Percentiles rank a stretch among this genome's conserved stretches.
These are phyloP conservation scores for Manacus vitellinus DNA, from an alignment of 2,113 vertebrate species.

Conservation along the genomic window DNA sequence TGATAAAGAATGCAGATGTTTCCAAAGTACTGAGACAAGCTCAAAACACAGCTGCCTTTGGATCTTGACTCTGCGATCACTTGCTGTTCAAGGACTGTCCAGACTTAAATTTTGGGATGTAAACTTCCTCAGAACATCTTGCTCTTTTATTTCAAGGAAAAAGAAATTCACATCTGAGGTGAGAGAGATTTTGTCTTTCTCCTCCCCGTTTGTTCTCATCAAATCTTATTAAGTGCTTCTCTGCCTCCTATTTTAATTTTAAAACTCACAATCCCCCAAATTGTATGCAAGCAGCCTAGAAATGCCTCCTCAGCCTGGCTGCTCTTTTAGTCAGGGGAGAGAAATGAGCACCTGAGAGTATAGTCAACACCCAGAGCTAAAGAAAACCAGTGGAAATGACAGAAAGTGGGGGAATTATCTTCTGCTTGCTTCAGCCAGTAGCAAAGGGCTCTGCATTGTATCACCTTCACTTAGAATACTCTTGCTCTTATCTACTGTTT, in stretches of 20 bases:
- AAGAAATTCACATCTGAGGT: constrained; percentile 15
- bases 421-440: neutral
- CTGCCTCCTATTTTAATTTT: constrained; percentile 14
- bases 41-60: constrained; percentile 41
- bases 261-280: neutral
- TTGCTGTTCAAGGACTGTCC: constrained; percentile 59
- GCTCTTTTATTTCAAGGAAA: constrained; percentile 35
- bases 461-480: neutral
- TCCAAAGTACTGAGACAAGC: constrained; percentile 57
- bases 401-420: neutral
- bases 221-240: neutral
- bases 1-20: constrained; percentile 65
- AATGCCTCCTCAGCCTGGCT: neutral
- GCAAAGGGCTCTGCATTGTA: neutral
- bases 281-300: neutral
- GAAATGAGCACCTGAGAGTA: neutral
- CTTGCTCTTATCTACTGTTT: neutral
- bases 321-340: neutral
- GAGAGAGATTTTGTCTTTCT: constrained; percentile 5
- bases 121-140: constrained; percentile 55
- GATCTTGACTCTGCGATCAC: constrained; percentile 43
- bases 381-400: neutral
- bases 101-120: constrained; percentile 26
- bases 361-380: neutral
- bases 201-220: neutral